Conservation (phyloP, 2,888 invertebrate species). For the Terebella lapidaria region DNA sequence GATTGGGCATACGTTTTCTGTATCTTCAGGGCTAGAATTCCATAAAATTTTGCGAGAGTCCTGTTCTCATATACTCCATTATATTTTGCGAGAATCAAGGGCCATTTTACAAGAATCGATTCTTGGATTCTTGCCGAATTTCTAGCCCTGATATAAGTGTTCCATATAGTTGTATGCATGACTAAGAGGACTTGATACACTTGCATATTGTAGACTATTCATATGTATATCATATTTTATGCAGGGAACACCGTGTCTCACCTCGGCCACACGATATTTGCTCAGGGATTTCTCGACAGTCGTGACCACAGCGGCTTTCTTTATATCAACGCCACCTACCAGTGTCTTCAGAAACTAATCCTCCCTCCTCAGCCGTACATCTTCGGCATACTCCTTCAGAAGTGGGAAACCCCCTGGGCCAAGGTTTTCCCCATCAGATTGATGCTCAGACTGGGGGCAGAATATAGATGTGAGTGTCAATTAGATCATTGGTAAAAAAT, state of each 20-base stretch:
- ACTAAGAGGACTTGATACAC: too few species aligned
- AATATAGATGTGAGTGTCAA: conserved; percentile 63
- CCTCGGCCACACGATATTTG: conserved; percentile 64
- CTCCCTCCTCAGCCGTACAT: conserved; percentile 66
- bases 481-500: too few species aligned
- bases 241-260: conserved; percentile 68
- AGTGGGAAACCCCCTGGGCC: conserved; percentile 78
- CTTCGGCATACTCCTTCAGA: conserved; percentile 73
- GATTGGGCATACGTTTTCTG: too few species aligned
- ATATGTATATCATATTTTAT: not conserved
- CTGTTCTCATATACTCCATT: too few species aligned
- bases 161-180: too few species aligned
- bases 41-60: too few species aligned
- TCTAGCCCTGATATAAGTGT: too few species aligned
- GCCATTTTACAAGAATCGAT: too few species aligned
- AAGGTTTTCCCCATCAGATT: conserved; percentile 69
- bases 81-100: too few species aligned
- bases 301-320: conserved; percentile 66
- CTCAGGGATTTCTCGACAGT: conserved; percentile 49
- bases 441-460: conserved; percentile 74
- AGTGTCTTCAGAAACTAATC: conserved; percentile 69
- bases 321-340: conserved; percentile 74
- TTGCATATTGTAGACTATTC: too few species aligned
- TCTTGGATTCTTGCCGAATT: too few species aligned
- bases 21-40: too few species aligned